phyloP scores from a whole-genome alignment of 1,140 invertebrate species.

The Nixonia krombeini region DNA sequence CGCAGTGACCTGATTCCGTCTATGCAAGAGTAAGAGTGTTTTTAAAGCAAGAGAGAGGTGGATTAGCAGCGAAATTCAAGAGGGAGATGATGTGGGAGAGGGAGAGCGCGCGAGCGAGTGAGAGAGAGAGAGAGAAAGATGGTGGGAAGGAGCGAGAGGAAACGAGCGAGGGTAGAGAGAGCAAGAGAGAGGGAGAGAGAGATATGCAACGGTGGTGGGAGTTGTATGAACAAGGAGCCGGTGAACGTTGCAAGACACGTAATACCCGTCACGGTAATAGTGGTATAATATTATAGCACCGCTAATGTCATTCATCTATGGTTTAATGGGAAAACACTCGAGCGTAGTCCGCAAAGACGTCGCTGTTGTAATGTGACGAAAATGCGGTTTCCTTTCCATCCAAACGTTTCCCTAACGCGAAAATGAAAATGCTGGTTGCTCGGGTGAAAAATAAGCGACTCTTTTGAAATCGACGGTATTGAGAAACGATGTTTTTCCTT shows the following conservation, averaged over 20 bases:
- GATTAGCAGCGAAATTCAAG: constrained; percentile 46
- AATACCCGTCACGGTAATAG: constrained; percentile 70
- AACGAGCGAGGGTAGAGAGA: constrained; percentile 26
- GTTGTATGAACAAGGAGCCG: constrained; percentile 44
- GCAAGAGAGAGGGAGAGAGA: constrained; percentile 24
- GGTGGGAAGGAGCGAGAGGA: constrained; percentile 4
- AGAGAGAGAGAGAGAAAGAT: constrained; percentile 45
- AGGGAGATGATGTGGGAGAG: constrained; percentile 46
- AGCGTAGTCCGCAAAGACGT: constrained; percentile 26
- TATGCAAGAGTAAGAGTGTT: constrained; percentile 67
- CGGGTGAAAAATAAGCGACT: too few relatives aligned
- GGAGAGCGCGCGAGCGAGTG: constrained; percentile 45
- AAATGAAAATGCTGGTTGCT: background rate
- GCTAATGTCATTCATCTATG: constrained; percentile 71
- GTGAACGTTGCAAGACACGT: constrained; percentile 64
- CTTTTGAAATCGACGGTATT: too few relatives aligned
- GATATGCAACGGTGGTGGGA: constrained; percentile 5
- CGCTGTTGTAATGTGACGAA: constrained; percentile 35
- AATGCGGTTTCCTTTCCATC: constrained; percentile 30
- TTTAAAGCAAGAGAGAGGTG: constrained; percentile 56
- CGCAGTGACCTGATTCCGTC: constrained; percentile 71
- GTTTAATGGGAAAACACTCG: constrained; percentile 65
- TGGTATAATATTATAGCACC: constrained; percentile 69
- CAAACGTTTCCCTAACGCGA: too few relatives aligned
- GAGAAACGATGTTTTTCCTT: too few relatives aligned